Evolutionary conservation across 2,888 invertebrate species (phyloP).

Genomic region (Dexiosoma caninum): DNA sequence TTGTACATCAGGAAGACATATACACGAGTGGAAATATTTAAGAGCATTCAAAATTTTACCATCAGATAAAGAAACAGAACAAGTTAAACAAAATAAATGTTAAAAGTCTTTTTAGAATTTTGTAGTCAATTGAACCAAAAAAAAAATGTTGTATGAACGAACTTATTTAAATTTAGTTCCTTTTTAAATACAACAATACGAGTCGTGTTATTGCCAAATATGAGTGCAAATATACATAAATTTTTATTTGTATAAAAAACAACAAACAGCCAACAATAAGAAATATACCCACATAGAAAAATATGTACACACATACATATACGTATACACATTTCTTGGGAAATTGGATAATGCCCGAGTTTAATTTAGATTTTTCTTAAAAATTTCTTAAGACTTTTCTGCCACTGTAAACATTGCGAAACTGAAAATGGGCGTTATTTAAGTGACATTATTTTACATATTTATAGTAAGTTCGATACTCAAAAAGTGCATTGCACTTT

Average conservation of each 20-base stretch:
- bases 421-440: too few species aligned
- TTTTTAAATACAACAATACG: neutral
- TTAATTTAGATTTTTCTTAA: neutral
- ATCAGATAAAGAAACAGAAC: constrained; percentile 59
- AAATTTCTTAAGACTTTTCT: neutral
- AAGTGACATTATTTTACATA: too few species aligned
- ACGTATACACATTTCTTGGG: too few species aligned
- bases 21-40: neutral
- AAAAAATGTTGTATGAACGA: neutral
- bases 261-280: too few species aligned
- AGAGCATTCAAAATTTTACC: constrained; percentile 21
- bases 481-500: too few species aligned
- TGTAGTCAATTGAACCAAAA: neutral
- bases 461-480: too few species aligned
- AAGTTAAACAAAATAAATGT: neutral
- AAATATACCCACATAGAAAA: too few species aligned
- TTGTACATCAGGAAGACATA: constrained; percentile 56
- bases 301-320: too few species aligned
- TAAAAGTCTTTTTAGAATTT: constrained; percentile 19
- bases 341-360: too few species aligned
- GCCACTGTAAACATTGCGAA: too few species aligned
- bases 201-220: constrained; percentile 25
- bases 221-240: neutral
- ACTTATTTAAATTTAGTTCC: constrained; percentile 49
- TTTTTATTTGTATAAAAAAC: neutral